phyloP scores from a whole-genome alignment of 1,140 invertebrate species.

The Oryctes rhinoceros region DNA sequence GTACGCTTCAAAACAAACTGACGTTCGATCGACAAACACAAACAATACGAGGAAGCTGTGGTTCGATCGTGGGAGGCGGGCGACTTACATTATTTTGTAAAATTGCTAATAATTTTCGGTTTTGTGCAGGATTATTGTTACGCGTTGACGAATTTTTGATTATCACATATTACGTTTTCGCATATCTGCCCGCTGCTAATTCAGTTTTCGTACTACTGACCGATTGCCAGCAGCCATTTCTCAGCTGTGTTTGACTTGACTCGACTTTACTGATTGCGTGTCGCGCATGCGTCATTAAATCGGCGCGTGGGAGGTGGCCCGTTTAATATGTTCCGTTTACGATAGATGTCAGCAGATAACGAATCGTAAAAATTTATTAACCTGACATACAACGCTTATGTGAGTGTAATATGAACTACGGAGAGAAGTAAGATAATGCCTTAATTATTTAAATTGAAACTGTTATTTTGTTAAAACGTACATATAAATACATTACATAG shows the following conservation, averaged over 20 bases:
- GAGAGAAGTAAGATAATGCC: too few relatives aligned
- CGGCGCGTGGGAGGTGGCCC: slow-evolving; percentile 31
- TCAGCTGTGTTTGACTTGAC: slow-evolving; percentile 48
- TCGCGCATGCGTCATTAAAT: slow-evolving; percentile 50
- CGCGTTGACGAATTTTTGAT: slow-evolving; percentile 22
- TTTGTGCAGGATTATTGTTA: slow-evolving; percentile 42
- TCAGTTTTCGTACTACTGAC: slow-evolving; percentile 52
- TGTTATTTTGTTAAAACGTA: too few relatives aligned
- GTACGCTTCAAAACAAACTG: slow-evolving; percentile 36
- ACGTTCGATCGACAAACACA: slow-evolving; percentile 26
- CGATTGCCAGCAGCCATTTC: slow-evolving; percentile 55
- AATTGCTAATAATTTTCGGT: slow-evolving; percentile 42
- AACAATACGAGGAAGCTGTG: slow-evolving; percentile 4
- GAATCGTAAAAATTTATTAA: too few relatives aligned
- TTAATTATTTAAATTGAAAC: too few relatives aligned
- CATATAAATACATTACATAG: too few relatives aligned
- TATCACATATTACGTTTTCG: slow-evolving; percentile 46
- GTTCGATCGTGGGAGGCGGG: slow-evolving; percentile 8
- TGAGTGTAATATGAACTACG: too few relatives aligned
- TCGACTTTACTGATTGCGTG: slow-evolving; percentile 50
- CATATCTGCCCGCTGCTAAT: slow-evolving; percentile 42
- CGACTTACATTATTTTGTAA: slow-evolving; percentile 38
- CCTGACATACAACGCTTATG: too few relatives aligned
- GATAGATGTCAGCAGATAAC: not conserved
- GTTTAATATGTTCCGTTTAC: not conserved